phyloP scores from a whole-genome alignment of 2,113 vertebrate genomes.

The Osmerus eperlanus region DNA sequence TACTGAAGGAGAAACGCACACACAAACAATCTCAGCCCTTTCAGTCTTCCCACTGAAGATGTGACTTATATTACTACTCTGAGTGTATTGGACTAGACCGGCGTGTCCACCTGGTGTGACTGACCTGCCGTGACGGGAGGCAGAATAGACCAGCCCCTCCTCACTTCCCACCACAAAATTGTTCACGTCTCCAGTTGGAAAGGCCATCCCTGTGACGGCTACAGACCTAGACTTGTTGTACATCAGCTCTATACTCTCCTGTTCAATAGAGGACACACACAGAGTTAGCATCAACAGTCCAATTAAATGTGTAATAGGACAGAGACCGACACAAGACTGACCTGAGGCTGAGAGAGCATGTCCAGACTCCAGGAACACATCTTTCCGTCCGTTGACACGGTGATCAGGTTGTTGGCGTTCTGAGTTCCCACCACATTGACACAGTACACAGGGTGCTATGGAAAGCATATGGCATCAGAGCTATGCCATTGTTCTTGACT shows the following conservation, averaged over 20 bases:
- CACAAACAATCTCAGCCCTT: background rate
- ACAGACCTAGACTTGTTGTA: constrained; percentile 87
- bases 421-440: constrained; percentile 87
- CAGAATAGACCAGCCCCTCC: constrained; percentile 84
- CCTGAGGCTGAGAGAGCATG: constrained; percentile 89
- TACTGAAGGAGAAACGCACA: constrained; percentile 66
- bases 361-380: constrained; percentile 92
- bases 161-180: constrained; percentile 88
- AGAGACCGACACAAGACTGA: constrained; percentile 46
- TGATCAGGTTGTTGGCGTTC: constrained; percentile 88
- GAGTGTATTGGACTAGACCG: background rate
- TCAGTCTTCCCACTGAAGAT: background rate
- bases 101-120: background rate
- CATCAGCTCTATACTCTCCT: constrained; percentile 89
- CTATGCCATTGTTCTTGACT: background rate
- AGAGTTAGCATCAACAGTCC: background rate
- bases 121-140: constrained; percentile 86
- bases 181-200: constrained; percentile 85
- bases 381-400: constrained; percentile 86
- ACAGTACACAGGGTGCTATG: constrained; percentile 86
- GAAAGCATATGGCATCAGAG: background rate
- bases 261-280: constrained; percentile 9
- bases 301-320: background rate
- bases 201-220: constrained; percentile 87
- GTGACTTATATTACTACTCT: background rate